These are phyloP conservation scores for Blera fallax DNA, from an alignment of 2,888 invertebrate genomes.

Conservation along the genomic window DNA sequence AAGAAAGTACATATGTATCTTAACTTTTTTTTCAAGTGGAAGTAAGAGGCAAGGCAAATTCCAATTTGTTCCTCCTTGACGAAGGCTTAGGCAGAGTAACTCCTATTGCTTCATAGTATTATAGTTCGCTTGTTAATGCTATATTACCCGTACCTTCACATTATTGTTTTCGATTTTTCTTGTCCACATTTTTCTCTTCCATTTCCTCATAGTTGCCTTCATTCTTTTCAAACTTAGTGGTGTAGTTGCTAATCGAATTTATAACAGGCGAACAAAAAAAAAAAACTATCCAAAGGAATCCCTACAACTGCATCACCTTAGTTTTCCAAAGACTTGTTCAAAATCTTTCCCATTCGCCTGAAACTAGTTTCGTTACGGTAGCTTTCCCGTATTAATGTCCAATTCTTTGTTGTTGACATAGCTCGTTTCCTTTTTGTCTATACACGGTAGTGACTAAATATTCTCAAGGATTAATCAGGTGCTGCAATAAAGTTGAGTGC, in stretches of 20 bases:
- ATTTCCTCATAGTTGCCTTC: conserved; percentile 26
- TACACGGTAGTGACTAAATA: background rate
- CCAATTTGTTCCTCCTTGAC: conserved; percentile 22
- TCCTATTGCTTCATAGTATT: background rate
- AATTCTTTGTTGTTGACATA: conserved; percentile 1
- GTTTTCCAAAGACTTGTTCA: conserved; percentile 32
- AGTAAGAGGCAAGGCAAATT: conserved; percentile 43
- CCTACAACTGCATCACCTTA: conserved; percentile 61
- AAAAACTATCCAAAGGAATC: conserved; percentile 41
- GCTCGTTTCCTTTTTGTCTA: background rate
- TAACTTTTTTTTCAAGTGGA: conserved; percentile 5
- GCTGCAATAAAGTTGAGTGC: background rate
- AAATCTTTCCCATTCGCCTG: conserved; percentile 36
- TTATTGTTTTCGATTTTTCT: background rate
- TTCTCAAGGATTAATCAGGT: conserved; percentile 8
- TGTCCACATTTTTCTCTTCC: background rate
- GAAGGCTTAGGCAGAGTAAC: conserved; percentile 30
- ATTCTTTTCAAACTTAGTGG: background rate
- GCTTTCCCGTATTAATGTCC: conserved; percentile 33
- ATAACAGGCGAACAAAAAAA: conserved; percentile 21
- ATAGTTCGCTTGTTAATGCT: background rate
- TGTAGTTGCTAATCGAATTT: conserved; percentile 57
- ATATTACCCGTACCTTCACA: conserved; percentile 1
- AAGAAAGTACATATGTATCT: background rate
- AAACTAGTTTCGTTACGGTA: conserved; percentile 53